Conservation (phyloP, 1,140 invertebrate species). For the Chlorops oryzae region DNA sequence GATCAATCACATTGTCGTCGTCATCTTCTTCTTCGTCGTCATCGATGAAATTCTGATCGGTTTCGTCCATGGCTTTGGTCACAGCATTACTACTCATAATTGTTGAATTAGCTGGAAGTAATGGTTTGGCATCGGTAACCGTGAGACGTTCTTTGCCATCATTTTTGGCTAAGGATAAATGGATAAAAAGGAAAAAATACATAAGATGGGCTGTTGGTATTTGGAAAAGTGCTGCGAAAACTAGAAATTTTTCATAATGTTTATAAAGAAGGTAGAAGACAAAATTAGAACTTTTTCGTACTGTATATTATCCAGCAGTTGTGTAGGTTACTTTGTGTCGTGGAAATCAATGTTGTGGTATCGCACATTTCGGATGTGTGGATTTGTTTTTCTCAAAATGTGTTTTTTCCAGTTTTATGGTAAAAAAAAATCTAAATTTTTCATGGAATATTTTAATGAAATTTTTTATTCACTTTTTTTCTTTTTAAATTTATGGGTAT, state of each 20-base stretch:
- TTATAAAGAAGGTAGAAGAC: too few relatives aligned
- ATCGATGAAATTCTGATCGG: slow-evolving; percentile 19
- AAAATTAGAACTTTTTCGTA: slow-evolving; percentile 23
- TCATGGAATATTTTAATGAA: too few relatives aligned
- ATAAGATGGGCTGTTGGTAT: too few relatives aligned
- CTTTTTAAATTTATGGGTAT: too few relatives aligned
- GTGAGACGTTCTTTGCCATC: slow-evolving; percentile 43
- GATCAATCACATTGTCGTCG: slow-evolving; percentile 56
- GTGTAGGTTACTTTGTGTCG: slow-evolving; percentile 39
- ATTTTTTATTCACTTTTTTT: too few relatives aligned
- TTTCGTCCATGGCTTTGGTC: slow-evolving; percentile 13
- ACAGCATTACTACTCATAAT: slow-evolving; percentile 20
- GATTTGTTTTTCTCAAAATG: too few relatives aligned
- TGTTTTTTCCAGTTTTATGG: too few relatives aligned
- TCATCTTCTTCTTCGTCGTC: slow-evolving; percentile 19
- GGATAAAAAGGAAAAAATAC: slow-evolving; percentile 6
- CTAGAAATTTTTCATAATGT: neutral
- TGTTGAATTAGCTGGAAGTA: too few relatives aligned
- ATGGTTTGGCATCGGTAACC: slow-evolving; percentile 42
- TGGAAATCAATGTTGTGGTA: slow-evolving; percentile 32
- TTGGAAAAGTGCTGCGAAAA: neutral
- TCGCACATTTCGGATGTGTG: slow-evolving; percentile 45
- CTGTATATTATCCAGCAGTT: slow-evolving; percentile 47
- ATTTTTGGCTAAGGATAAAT: slow-evolving; percentile 31
- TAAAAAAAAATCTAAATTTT: too few relatives aligned